phyloP scores from a whole-genome alignment of 2,888 invertebrate genomes.

The Campaea margaritaria region DNA sequence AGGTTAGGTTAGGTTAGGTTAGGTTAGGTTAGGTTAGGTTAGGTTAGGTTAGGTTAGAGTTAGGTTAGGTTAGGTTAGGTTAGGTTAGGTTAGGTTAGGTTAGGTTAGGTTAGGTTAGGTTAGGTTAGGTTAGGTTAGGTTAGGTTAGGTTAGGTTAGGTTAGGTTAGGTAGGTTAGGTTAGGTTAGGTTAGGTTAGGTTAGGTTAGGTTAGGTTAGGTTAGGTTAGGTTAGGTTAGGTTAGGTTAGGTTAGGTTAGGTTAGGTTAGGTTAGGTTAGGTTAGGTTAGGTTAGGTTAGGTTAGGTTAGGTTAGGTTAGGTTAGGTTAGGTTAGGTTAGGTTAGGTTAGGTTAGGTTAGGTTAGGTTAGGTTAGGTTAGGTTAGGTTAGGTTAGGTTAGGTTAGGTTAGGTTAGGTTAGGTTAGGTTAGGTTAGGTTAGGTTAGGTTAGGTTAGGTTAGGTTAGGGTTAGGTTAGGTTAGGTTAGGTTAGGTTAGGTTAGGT shows the following conservation, averaged over 20 bases:
- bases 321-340: slow-evolving; percentile 29
- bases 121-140: slow-evolving; percentile 1
- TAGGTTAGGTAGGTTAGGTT: slow-evolving; percentile 1
- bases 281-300: slow-evolving; percentile 1
- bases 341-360: slow-evolving; percentile 1
- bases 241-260: not conserved
- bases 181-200: slow-evolving; percentile 15
- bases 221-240: slow-evolving; percentile 1
- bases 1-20: slow-evolving; percentile 1
- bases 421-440: slow-evolving; percentile 1
- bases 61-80: slow-evolving; percentile 1
- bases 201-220: slow-evolving; percentile 34
- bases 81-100: slow-evolving; percentile 1
- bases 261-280: slow-evolving; percentile 1
- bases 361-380: slow-evolving; percentile 32
- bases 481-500: slow-evolving; percentile 38
- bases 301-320: slow-evolving; percentile 1
- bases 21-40: slow-evolving; percentile 1
- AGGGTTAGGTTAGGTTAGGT: not conserved
- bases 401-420: slow-evolving; percentile 1
- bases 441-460: slow-evolving; percentile 18
- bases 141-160: slow-evolving; percentile 1
- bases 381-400: slow-evolving; percentile 17
- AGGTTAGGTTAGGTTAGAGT: not conserved
- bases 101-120: not conserved